Percentiles rank a stretch among this genome's conserved stretches.
Conservation (phyloP, 2,888 invertebrate species). For the Eristalinus sepulchralis region DNA sequence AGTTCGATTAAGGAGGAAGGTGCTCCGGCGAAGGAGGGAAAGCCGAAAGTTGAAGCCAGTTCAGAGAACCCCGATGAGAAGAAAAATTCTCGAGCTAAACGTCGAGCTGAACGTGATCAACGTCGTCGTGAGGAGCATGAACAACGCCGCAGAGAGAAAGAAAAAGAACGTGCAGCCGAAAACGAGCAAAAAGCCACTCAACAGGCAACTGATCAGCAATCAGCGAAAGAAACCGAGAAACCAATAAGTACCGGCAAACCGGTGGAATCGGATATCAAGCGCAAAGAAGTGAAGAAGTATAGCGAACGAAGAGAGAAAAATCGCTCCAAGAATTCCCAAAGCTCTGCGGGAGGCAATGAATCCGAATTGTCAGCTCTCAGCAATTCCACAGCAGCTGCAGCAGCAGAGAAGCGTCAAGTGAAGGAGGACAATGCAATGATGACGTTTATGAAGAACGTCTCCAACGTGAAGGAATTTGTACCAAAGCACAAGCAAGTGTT, state of each 20-base stretch:
- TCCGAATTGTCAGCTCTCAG: slow-evolving; percentile 43
- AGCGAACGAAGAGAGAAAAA: slow-evolving; percentile 74
- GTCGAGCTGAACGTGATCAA: slow-evolving; percentile 78
- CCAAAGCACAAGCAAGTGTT: slow-evolving; percentile 69
- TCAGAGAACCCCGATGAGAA: slow-evolving; percentile 69
- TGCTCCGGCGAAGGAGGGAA: slow-evolving; percentile 38
- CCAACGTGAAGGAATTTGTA: slow-evolving; percentile 72
- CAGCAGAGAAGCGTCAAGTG: not conserved
- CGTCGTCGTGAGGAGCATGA: slow-evolving; percentile 80
- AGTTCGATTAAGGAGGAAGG: slow-evolving; percentile 56
- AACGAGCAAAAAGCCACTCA: slow-evolving; percentile 60
- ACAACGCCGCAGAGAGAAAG: slow-evolving; percentile 73
- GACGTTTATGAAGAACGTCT: slow-evolving; percentile 74
- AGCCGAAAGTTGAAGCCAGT: slow-evolving; percentile 54
- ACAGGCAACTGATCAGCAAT: slow-evolving; percentile 40
- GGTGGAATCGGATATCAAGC: slow-evolving; percentile 69
- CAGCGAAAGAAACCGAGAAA: slow-evolving; percentile 42
- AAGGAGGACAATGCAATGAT: slow-evolving; percentile 70
- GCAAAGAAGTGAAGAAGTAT: slow-evolving; percentile 75
- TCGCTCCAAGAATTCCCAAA: slow-evolving; percentile 51
- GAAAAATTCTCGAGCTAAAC: slow-evolving; percentile 77
- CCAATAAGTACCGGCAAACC: slow-evolving; percentile 3
- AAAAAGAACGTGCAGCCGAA: slow-evolving; percentile 74
- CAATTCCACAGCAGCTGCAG: not conserved
- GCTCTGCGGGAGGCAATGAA: slow-evolving; percentile 12